Percentiles rank a stretch among this genome's conserved stretches.
phyloP scores from a whole-genome alignment of 2,113 vertebrate genomes.

The Paracanthobrama guichenoti region DNA sequence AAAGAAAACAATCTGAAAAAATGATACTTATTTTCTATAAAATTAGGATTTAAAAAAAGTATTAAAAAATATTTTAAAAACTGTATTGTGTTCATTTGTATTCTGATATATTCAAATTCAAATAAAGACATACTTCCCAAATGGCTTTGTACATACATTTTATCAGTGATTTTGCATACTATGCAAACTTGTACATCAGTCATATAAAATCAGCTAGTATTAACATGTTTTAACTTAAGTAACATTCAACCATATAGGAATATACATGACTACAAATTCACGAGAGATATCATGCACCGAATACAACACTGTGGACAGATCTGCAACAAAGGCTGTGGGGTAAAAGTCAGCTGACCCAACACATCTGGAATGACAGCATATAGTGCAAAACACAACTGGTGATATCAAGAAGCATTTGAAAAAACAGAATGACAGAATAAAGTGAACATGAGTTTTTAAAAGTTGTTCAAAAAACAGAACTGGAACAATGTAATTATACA shows the following conservation, averaged over 20 bases:
- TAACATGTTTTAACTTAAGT: conserved; percentile 2
- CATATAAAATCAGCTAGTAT: neutral
- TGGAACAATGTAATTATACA: neutral
- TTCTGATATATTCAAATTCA: neutral
- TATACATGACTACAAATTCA: neutral
- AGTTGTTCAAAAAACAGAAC: neutral
- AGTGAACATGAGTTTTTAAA: neutral
- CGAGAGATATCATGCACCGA: neutral
- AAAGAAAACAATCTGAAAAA: too few relatives aligned
- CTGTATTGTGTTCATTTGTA: too few relatives aligned
- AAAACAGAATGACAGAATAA: conserved; percentile 1
- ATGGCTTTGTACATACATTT: neutral
- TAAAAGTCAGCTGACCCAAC: neutral
- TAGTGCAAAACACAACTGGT: conserved; percentile 10
- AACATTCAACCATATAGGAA: neutral
- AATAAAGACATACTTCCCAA: neutral
- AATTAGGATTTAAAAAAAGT: too few relatives aligned
- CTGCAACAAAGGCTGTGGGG: neutral
- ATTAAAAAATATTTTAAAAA: too few relatives aligned
- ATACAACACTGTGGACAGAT: neutral
- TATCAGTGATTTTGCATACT: neutral
- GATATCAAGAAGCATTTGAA: neutral
- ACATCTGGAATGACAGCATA: neutral
- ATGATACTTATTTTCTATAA: too few relatives aligned
- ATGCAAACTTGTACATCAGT: neutral